A percentile compares a stretch with the other conserved stretches of the same genome.
These are phyloP conservation scores for Ochlodes sylvanus DNA, from an alignment of 2,888 invertebrate genomes.

Conservation along the genomic window DNA sequence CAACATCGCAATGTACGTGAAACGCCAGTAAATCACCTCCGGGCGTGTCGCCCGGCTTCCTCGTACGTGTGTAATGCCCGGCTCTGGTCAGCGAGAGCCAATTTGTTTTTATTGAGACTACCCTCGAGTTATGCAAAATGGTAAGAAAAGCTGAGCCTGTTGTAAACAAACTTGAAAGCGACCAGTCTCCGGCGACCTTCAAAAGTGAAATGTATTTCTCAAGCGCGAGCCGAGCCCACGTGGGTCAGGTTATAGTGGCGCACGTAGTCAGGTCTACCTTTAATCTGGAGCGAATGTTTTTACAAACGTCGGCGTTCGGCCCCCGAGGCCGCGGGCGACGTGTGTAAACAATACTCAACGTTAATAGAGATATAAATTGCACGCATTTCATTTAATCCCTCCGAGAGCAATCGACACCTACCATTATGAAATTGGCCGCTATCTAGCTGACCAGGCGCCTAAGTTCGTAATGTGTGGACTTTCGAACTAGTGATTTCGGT, in stretches of 20 bases:
- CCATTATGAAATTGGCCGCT: conserved; percentile 65
- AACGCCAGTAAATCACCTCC: conserved; percentile 74
- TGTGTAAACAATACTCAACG: conserved; percentile 79
- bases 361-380: conserved; percentile 84
- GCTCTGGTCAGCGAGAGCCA: conserved; percentile 77
- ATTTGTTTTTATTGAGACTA: conserved; percentile 85
- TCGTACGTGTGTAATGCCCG: conserved; percentile 80
- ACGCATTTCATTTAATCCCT: conserved; percentile 78
- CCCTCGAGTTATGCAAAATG: conserved; percentile 83
- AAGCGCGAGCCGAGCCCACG: conserved; percentile 40
- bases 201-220: conserved; percentile 45
- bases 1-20: conserved; percentile 48
- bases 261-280: conserved; percentile 70
- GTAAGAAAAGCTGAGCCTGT: conserved; percentile 78
- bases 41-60: conserved; percentile 77
- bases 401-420: conserved; percentile 71
- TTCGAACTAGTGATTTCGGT: conserved; percentile 46
- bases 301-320: conserved; percentile 73
- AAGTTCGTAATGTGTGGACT: conserved; percentile 51
- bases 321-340: conserved; percentile 71
- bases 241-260: conserved; percentile 57
- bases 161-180: conserved; percentile 77
- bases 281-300: conserved; percentile 80
- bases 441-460: conserved; percentile 63
- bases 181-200: conserved; percentile 61